Evolutionary conservation across 2,113 vertebrate species (phyloP).

Genomic region (Oryzias melastigma): DNA sequence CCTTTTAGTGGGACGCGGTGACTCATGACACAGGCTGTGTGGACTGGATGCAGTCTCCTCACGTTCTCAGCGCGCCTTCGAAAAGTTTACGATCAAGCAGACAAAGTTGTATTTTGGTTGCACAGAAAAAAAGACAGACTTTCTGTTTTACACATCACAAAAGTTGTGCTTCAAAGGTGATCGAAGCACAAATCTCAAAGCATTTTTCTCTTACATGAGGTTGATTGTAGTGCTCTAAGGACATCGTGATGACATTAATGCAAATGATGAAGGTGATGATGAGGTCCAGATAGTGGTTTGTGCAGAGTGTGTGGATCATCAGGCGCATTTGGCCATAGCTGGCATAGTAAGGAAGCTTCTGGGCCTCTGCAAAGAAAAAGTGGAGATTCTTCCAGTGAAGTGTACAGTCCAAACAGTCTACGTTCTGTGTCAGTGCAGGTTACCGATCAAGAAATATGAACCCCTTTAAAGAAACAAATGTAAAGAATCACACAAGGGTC

Average conservation of each 20-base stretch:
- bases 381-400: no score
- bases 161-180: background rate
- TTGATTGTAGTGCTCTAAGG: slow-evolving; percentile 96
- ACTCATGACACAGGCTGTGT: slow-evolving; percentile 16
- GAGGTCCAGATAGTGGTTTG: slow-evolving; percentile 98
- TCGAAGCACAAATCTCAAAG: background rate
- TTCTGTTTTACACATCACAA: background rate
- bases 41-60: no score
- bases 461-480: no score
- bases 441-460: no score
- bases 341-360: slow-evolving; percentile 92
- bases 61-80: background rate
- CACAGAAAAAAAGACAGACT: background rate
- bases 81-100: slow-evolving; percentile 12
- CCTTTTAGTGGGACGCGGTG: slow-evolving; percentile 21
- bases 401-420: no score
- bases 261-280: slow-evolving; percentile 99
- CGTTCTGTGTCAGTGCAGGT: no score
- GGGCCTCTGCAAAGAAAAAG: slow-evolving; percentile 82
- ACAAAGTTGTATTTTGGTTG: slow-evolving; percentile 1
- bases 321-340: slow-evolving; percentile 89
- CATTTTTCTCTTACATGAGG: slow-evolving; percentile 81
- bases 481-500: no score
- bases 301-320: slow-evolving; percentile 96
- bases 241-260: slow-evolving; percentile 98